These are phyloP conservation scores for Sinelater perroti DNA, from an alignment of 2,888 invertebrate genomes.

Conservation along the genomic window DNA sequence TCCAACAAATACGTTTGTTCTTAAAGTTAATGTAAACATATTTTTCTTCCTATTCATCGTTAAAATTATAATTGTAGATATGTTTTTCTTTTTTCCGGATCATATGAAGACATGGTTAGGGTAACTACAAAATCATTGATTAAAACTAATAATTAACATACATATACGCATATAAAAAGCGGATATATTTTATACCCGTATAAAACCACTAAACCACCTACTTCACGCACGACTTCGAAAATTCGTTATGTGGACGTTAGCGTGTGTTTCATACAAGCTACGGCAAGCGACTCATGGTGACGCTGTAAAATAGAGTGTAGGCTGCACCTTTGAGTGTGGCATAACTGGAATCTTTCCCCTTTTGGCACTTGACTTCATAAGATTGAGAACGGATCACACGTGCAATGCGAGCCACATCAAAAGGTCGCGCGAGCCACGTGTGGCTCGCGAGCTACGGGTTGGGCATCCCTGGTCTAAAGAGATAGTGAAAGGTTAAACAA, in stretches of 20 bases:
- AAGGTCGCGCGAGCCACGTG: constrained; percentile 8
- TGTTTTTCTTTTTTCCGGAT: not conserved
- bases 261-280: too few relatives aligned
- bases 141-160: not conserved
- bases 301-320: too few relatives aligned
- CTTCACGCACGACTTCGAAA: not conserved
- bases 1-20: constrained; percentile 11
- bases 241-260: not conserved
- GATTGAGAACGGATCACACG: not conserved
- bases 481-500: too few relatives aligned
- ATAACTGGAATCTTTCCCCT: not conserved
- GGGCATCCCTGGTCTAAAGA: constrained; percentile 14
- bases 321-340: too few relatives aligned
- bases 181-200: not conserved
- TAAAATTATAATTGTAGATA: too few relatives aligned
- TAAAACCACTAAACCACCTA: not conserved
- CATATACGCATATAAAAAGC: too few relatives aligned
- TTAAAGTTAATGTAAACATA: constrained; percentile 8
- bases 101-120: constrained; percentile 6
- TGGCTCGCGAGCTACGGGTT: constrained; percentile 11
- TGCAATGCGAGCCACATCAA: constrained; percentile 5
- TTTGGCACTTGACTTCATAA: not conserved
- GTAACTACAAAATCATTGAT: constrained; percentile 4
- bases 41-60: not conserved
- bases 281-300: too few relatives aligned